These are phyloP conservation scores for Ailurus styani DNA, from an alignment of 2,113 vertebrate genomes.

Conservation along the genomic window DNA sequence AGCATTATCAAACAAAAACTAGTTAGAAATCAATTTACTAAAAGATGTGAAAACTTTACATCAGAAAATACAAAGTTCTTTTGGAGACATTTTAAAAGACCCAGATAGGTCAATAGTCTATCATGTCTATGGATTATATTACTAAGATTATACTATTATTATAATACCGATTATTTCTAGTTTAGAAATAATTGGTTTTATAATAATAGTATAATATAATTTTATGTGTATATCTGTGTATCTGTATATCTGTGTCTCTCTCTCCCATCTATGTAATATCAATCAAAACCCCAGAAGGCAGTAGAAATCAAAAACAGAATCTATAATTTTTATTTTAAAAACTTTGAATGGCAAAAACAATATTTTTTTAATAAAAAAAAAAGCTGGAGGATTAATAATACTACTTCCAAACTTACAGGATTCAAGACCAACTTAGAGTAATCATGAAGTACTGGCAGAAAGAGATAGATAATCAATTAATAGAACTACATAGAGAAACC, in stretches of 20 bases:
- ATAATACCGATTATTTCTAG: not conserved
- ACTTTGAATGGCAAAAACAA: not conserved
- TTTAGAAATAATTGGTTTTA: too few species aligned
- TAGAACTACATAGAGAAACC: not conserved
- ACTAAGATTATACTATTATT: not conserved
- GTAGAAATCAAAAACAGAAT: not conserved
- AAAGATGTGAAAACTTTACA: not conserved
- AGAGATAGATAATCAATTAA: not conserved
- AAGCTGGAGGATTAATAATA: not conserved
- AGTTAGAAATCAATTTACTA: not conserved
- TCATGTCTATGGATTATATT: not conserved
- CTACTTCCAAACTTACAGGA: not conserved
- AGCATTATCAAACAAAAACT: not conserved
- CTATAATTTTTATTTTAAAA: not conserved
- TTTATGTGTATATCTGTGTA: not conserved
- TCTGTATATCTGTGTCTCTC: not conserved
- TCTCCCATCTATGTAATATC: not conserved
- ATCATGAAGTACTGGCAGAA: not conserved
- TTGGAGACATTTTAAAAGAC: not conserved
- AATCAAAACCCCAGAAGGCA: not conserved
- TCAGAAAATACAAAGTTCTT: not conserved
- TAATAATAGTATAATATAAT: too few species aligned
- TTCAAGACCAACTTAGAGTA: not conserved
- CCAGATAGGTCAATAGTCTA: not conserved
- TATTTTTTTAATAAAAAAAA: not conserved